Conservation (phyloP, 2,888 invertebrate genomes). For the Hymenopus coronatus region DNA sequence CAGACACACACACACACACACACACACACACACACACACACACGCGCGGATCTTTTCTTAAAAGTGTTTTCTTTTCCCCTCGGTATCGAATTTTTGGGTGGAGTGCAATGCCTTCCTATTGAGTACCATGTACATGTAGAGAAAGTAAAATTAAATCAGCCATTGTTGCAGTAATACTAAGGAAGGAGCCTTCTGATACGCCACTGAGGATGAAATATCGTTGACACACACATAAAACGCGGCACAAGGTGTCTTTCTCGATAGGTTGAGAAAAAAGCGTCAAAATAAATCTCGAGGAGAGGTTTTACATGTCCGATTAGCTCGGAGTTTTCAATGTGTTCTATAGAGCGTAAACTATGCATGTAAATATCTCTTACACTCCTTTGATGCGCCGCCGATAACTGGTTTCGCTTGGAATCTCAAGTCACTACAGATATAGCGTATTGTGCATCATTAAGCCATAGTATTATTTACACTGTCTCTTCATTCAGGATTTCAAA, state of each 20-base stretch:
- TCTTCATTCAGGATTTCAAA: no score
- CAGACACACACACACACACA: no score
- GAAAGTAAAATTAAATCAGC: no score
- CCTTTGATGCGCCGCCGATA: neutral
- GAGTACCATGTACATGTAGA: no score
- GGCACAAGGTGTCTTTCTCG: neutral
- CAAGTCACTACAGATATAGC: neutral
- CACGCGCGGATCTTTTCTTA: no score
- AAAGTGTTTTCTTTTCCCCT: no score
- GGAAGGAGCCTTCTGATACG: neutral
- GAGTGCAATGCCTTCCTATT: no score
- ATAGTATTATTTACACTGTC: no score
- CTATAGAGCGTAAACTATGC: neutral
- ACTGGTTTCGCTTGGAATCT: neutral
- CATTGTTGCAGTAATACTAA: no score
- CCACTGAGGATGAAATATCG: neutral
- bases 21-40: no score
- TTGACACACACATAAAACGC: neutral
- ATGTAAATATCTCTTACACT: neutral
- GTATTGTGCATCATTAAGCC: no score
- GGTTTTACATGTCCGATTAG: neutral
- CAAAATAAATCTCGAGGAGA: neutral
- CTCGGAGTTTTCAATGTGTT: neutral
- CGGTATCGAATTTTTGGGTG: no score
- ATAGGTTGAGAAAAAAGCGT: neutral